Evolutionary conservation across 2,797 vertebrate species (phyloP).

Genomic region (Pogoniulus pusillus): DNA sequence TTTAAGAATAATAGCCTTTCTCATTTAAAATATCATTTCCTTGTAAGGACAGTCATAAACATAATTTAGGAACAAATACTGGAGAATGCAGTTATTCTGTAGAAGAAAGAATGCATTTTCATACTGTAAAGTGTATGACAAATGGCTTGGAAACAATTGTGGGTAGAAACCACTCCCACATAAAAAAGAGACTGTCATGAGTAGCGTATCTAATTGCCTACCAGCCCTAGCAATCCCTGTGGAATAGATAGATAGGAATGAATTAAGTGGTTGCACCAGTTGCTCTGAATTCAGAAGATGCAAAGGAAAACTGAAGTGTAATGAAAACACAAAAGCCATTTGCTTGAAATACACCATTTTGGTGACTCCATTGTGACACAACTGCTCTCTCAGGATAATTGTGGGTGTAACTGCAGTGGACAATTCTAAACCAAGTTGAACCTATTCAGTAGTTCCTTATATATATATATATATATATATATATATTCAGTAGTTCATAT

Average conservation of each 20-base stretch:
- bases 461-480: too few species aligned
- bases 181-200: slow-evolving; percentile 27
- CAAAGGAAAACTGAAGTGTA: neutral
- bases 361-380: neutral
- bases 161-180: slow-evolving; percentile 23
- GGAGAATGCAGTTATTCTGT: neutral
- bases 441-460: fast-evolving
- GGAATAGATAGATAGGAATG: neutral
- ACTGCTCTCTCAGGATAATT: neutral
- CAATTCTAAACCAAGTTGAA: neutral
- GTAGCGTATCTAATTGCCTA: slow-evolving; percentile 10
- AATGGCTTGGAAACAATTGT: slow-evolving; percentile 38
- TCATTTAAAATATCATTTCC: neutral
- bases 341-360: neutral
- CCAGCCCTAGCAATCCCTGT: neutral
- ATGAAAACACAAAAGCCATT: neutral
- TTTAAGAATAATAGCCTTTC: neutral
- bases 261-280: neutral
- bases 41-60: neutral
- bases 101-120: neutral
- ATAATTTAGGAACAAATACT: neutral
- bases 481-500: too few species aligned
- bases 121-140: neutral
- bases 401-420: neutral
- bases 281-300: neutral